Conservation (phyloP, 2,113 vertebrate species). For the Daphoenositta chrysoptera region DNA sequence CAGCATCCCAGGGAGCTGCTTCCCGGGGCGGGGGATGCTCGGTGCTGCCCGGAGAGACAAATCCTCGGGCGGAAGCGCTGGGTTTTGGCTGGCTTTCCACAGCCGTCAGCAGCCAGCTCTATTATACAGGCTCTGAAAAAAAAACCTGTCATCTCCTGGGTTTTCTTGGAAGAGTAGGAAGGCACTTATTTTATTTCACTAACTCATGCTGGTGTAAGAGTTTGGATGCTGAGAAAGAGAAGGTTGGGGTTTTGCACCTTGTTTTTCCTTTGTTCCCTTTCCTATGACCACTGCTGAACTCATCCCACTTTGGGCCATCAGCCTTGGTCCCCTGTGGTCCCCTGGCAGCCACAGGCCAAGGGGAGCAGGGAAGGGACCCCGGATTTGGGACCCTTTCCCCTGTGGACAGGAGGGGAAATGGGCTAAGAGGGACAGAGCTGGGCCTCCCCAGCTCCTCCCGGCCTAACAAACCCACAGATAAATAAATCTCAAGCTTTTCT, state of each 20-base stretch:
- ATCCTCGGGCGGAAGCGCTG: rapidly evolving
- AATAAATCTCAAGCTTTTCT: neutral
- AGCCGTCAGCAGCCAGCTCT: neutral
- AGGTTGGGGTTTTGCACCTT: neutral
- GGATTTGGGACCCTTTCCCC: neutral
- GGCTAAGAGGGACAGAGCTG: neutral
- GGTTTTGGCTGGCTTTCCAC: neutral
- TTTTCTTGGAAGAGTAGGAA: neutral
- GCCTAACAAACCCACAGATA: neutral
- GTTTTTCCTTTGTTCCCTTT: neutral
- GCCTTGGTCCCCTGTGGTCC: neutral
- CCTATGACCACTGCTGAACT: rapidly evolving
- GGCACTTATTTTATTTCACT: neutral
- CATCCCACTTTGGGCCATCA: neutral
- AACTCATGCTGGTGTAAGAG: neutral
- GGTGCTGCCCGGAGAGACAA: neutral
- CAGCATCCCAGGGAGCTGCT: neutral
- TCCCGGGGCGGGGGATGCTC: rapidly evolving
- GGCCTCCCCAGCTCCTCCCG: neutral
- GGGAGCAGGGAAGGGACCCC: neutral
- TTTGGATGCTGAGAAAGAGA: neutral
- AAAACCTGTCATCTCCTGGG: neutral
- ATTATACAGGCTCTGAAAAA: neutral
- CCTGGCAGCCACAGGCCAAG: neutral
- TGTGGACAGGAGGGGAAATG: rapidly evolving